Evolutionary conservation across 2,797 vertebrate genomes (phyloP).

Genomic region (Phylloscopus collybita): DNA sequence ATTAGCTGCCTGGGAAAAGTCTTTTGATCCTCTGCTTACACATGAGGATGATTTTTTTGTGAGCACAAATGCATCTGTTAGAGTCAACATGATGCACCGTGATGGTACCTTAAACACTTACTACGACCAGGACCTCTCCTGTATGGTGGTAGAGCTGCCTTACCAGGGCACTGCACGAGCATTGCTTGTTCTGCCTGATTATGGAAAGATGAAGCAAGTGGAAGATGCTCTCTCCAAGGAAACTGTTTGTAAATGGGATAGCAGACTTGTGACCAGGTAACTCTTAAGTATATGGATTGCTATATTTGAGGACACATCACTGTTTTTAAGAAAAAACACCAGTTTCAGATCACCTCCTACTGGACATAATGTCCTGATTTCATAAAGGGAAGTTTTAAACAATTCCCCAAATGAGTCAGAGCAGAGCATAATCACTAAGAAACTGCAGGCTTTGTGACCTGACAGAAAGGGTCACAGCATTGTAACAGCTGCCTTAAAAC

Average conservation of each 20-base stretch:
- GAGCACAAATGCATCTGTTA: conserved; percentile 66
- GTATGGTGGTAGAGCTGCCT: conserved; percentile 77
- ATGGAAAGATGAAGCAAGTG: conserved; percentile 58
- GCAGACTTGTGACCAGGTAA: conserved; percentile 13
- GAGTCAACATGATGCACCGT: conserved; percentile 86
- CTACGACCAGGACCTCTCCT: conserved; percentile 76
- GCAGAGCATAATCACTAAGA: not conserved
- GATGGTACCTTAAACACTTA: conserved; percentile 47
- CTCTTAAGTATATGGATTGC: not conserved
- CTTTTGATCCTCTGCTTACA: conserved; percentile 23
- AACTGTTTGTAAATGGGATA: conserved; percentile 46
- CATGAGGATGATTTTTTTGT: conserved; percentile 74
- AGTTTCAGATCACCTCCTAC: not conserved
- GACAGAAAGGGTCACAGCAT: not conserved
- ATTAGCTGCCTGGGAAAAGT: conserved; percentile 65
- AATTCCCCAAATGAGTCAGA: not conserved
- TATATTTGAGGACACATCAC: not conserved
- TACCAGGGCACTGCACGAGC: conserved; percentile 71
- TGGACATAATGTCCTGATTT: not conserved
- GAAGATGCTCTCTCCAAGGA: conserved; percentile 50
- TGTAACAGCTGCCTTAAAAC: not conserved
- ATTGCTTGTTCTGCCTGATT: conserved; percentile 83
- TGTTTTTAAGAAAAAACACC: not conserved
- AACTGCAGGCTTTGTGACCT: not conserved
- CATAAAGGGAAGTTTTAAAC: not conserved